These are phyloP conservation scores for Scolopax rusticola DNA, from an alignment of 2,797 vertebrate species.

Conservation along the genomic window DNA sequence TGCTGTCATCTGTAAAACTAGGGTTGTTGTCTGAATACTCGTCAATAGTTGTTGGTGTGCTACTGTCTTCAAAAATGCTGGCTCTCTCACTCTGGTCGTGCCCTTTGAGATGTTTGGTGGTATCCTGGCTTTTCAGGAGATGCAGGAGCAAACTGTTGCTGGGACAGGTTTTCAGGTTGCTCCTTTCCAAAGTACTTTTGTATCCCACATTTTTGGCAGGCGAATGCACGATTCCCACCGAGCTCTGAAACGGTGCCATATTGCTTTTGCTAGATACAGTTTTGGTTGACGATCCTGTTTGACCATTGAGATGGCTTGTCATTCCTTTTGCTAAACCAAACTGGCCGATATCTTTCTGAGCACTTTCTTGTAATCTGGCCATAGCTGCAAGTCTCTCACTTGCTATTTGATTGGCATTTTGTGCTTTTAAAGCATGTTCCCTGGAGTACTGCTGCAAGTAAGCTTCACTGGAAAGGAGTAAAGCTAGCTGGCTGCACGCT, in stretches of 20 bases:
- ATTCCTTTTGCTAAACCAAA: constrained; percentile 83
- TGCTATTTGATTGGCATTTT: constrained; percentile 92
- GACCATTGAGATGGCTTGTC: constrained; percentile 85
- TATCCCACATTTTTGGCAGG: constrained; percentile 83
- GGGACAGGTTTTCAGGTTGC: constrained; percentile 86
- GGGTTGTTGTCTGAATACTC: constrained; percentile 94
- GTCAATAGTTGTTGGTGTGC: constrained; percentile 89
- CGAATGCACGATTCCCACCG: constrained; percentile 77
- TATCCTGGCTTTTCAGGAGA: constrained; percentile 95
- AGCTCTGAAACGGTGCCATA: constrained; percentile 81
- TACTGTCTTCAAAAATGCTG: constrained; percentile 85
- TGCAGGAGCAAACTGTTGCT: constrained; percentile 95
- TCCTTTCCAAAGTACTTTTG: constrained; percentile 88
- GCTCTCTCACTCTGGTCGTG: constrained; percentile 87
- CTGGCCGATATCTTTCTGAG: constrained; percentile 85
- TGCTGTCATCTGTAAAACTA: constrained; percentile 93
- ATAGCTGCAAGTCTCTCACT: constrained; percentile 97
- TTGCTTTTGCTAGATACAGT: constrained; percentile 81
- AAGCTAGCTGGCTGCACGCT: constrained; percentile 96
- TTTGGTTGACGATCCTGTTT: constrained; percentile 86
- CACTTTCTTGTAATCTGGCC: constrained; percentile 89
- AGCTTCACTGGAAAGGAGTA: constrained; percentile 96
- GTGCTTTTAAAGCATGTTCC: constrained; percentile 96
- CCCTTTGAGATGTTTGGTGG: constrained; percentile 87
- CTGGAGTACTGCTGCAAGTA: constrained; percentile 98